Evolutionary conservation across 2,797 vertebrate species (phyloP), one percentile per base, ranked within the genome.

Genomic region (Adrianichthys oophorus): DNA sequence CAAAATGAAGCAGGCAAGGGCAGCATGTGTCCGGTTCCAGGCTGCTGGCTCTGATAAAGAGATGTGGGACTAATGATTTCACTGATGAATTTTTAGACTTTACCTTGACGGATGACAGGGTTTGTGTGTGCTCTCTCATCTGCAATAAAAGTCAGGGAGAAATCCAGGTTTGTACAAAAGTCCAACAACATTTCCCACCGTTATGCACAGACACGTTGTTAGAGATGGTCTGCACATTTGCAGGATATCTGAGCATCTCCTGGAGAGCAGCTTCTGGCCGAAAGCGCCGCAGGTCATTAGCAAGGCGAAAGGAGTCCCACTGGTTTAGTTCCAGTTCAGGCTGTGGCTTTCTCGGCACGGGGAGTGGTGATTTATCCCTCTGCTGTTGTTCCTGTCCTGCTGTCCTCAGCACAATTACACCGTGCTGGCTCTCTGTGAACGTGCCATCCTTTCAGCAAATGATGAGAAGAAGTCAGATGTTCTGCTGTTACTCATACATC

Each of bases 331-430:
- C 85, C 82, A 79, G 80, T 82, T 78, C 72, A 75, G 74, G 52
- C 61, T 70, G 77, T 71, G 70, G 71, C 72, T 64, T 78, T 64
- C 68, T 79, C 68, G 50, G 70, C 10, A 16, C 79, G 66, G 57
- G 68, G 60, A 76, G 82, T 21, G 26, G 64, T 79, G 74, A 90
- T 90, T 87, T 81, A 88, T 89, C 80, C 80, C 76, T 68, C 59
- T 59, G 53, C 78, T 70, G 70, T 79, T 62, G 52, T 7, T 75
- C 65, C 70, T 23, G 64, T 76, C 85, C 87, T 87, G 85, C 87
- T 85, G 80, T 82, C 80, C 80, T 89, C 87, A 85, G 87, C 88
- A 86, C 76, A 82, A 88, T 83, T 72, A 41, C 62, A 21, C 40
- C 5, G 58, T 16, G 16, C 78, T 37, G 69, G 62, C 67, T 78